Base-by-base conservation (phyloP, 2,888 invertebrate genomes). In the Nysson spinosus region DNA sequence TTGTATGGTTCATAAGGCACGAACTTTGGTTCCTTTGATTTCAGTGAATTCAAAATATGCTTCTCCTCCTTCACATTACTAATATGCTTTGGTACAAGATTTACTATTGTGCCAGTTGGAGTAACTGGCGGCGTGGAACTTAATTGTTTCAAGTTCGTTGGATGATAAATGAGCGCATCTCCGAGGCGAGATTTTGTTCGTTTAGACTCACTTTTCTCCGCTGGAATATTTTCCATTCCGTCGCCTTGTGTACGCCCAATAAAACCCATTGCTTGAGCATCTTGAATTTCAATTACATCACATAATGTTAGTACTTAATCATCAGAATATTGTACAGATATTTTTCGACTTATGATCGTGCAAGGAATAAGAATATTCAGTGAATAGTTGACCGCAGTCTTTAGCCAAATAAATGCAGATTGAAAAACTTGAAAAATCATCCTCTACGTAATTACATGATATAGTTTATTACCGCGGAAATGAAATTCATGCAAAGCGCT, bases 1-100 rank as follows among this genome's bases (percentile, higher is more conserved):
- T 95, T 92, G 82, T 96, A 96, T 0, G 96, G 96, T 82, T 96
- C 96, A 75, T 94, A 95, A 0, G 96, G 96, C 26, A 96, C 91
- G 86, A 96, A 96, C 83, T 94, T 95, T 0, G 95, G 95, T 72
- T 93, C 93, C 79, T 90, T 89, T 0, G 88, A 87, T 79, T 92
- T 92, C 7, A 91, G 86, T 44, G 85, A 83, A 65, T 75, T 78
- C 3, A 84, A 63, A 19, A 86, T 75, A 44, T 78, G 79, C 32
- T 78, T 88, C 43, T 89, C 89, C 76, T 90, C 91, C 72, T 90
- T 91, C 35, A 90, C 89, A 11, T 89, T 88, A 50, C 88, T 89
- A 26, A 92, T 88, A 65, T 92, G 88, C 76, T 91, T 92, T 7
- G 94, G 93, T 43, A 92, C 88, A 51, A 92, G 84, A 72, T 89